Conservation (phyloP, 2,888 invertebrate genomes). For the Scrobipalpa costella region DNA sequence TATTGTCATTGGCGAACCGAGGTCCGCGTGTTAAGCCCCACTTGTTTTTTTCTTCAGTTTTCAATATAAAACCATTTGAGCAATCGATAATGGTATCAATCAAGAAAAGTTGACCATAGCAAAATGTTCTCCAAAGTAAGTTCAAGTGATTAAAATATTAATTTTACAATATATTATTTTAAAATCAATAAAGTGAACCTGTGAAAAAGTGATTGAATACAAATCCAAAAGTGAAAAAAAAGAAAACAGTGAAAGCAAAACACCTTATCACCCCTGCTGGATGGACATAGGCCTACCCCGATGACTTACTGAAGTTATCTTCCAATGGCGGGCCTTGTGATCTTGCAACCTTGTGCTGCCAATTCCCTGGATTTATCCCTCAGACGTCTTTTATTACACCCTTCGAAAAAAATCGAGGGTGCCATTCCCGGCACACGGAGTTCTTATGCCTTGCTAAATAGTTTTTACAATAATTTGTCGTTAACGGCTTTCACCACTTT, state of each 20-base stretch:
- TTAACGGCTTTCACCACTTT: no score
- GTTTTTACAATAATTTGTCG: no score
- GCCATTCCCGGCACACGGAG: no score
- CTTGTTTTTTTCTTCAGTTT: constrained; percentile 59
- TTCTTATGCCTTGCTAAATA: no score
- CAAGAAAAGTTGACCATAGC: constrained; percentile 54
- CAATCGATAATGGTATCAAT: constrained; percentile 61
- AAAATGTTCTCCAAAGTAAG: constrained; percentile 75
- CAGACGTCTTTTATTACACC: not conserved
- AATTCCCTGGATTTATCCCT: no score
- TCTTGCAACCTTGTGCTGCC: no score
- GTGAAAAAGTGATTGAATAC: not conserved
- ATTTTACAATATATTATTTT: not conserved
- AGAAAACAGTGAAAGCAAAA: not conserved
- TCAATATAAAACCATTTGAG: constrained; percentile 69
- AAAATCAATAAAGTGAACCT: not conserved
- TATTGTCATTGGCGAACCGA: constrained; percentile 63
- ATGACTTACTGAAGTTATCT: no score
- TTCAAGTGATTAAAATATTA: constrained; percentile 28
- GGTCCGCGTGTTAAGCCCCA: constrained; percentile 64
- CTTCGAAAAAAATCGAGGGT: not conserved
- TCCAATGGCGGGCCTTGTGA: no score
- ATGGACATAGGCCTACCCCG: no score
- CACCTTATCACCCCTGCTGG: not conserved
- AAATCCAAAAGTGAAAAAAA: not conserved